Evolutionary conservation across 2,113 vertebrate genomes (phyloP).

Genomic region (Motacilla alba): DNA sequence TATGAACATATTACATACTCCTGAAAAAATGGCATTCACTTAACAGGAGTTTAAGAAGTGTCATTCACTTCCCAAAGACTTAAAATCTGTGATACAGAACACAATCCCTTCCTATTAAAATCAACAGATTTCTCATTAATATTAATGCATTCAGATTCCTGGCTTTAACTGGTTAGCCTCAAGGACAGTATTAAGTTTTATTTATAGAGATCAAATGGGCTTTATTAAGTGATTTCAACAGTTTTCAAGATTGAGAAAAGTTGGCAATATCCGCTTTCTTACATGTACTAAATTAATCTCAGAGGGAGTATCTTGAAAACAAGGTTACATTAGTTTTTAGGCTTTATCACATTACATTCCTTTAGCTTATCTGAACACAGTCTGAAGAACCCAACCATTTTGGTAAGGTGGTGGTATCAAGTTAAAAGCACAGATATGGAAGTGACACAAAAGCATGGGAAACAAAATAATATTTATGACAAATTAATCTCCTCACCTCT

Average conservation of each 20-base stretch:
- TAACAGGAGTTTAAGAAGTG: background rate
- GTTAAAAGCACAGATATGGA: background rate
- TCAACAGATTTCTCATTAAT: background rate
- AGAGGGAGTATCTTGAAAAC: background rate
- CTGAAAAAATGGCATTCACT: background rate
- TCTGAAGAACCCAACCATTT: background rate
- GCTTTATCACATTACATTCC: background rate
- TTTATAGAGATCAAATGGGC: background rate
- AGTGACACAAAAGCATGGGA: background rate
- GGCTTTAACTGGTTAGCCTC: background rate
- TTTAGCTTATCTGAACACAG: background rate
- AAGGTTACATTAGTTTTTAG: background rate
- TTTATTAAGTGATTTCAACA: background rate
- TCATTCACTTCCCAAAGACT: background rate
- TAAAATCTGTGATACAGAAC: background rate
- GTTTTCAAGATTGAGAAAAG: background rate
- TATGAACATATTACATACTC: background rate
- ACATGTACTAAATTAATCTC: background rate
- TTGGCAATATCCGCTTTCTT: background rate
- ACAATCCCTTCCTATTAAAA: background rate
- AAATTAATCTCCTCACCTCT: background rate
- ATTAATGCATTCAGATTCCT: background rate
- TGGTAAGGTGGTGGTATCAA: background rate
- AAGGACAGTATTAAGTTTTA: background rate
- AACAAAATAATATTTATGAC: background rate